Base-by-base conservation (phyloP, 2,113 vertebrate species). In the Hippocampus comes region DNA sequence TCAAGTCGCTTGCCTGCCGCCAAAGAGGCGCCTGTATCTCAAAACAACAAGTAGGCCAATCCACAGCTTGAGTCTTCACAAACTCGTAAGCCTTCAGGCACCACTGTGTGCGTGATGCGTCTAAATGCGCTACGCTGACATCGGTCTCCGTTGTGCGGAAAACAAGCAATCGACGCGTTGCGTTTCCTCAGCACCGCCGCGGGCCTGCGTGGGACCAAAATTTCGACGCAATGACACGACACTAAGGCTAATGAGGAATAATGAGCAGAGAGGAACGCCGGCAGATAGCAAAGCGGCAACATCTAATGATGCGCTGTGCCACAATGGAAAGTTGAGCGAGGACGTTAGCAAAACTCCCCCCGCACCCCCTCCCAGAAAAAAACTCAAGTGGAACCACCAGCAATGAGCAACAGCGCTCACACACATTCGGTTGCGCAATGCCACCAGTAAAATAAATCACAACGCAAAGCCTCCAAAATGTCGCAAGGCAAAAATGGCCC, bases 111-210 rank as follows among this genome's bases (percentile, higher is more conserved):
- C 21, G 10, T 57, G 55, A 25, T 5, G 55, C 3, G 55, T 25
- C 55, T 65, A 66, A 61, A 56, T 60, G 43, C 72, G 63, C 27
- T 56, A 42, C 41, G 51, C 23, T 18, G 34, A 65, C 18, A 48
- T 60, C 42, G 53, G 53, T 21, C 12, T 42, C 63, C 68, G 55
- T 48, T 5, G 48, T 61, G 38, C 3, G 70, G 41, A 60, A 63
- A 81, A 53, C 41, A 42, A 64, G 38, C 12, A 18, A 65, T 61
- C 42, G 12, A 27, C 15, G 59, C 14, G 12, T 61, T 75, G 42
- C 66, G 66, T 80, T 78, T 74, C 77, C 60, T 76, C 67, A 41
- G 30, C 70, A 77, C 72, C 15, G 18, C 49, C 51, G 42, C 27
- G 11, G 10, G 43, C 55, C 14, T 78, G 41, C 67, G 34, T 68